Base-by-base conservation (phyloP, 2,113 vertebrate genomes). In the Smithornis capensis region DNA sequence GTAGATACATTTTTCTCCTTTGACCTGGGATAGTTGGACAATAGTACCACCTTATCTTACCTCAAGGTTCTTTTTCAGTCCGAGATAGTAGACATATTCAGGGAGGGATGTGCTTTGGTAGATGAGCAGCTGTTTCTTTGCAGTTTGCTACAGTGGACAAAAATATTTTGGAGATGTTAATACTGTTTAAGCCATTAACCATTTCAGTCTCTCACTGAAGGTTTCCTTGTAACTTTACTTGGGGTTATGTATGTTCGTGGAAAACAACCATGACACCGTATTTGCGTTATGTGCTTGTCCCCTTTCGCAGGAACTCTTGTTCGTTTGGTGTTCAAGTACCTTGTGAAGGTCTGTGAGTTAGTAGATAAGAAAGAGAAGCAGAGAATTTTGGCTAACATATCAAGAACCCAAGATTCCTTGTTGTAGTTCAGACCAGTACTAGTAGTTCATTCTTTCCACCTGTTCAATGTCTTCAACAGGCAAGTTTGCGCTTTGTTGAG, bases 201-300 rank as follows among this genome's bases (percentile, higher is more conserved):
- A 40, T 62, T 40, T 62, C 37, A 62, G 60, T 62, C 18, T 62
- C 60, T 62, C 37, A 62, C 25, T 19, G 24, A 60, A 38, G 16
- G 5, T 64, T 93, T 89, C 57, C 57, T 31, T 62, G 33, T 83
- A 29, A 25, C 68, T 83, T 50, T 1, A 2, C 37, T 35, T 60
- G 27, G 19, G 6, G 4, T 77, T 77, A 21, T 79, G 28, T 17
- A 4, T 50, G 35, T n/a, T 75, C 7, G 5, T 60, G 44, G 21
- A 83, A 29, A 50, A 29, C 14, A 24, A 64, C 16, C 37, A 10
- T 0, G 1, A 19, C 6, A 68, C 24, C 1, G 3, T 21, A 40
- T 64, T 79, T 56, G 9, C 4, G 5, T n/a, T 0, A 0, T 1
- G 1, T 33, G 22, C 50, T 84, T 49, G 33, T 73, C n/a, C 15